phyloP scores from a whole-genome alignment of 2,113 vertebrate genomes.

The Cyanoderma ruficeps region DNA sequence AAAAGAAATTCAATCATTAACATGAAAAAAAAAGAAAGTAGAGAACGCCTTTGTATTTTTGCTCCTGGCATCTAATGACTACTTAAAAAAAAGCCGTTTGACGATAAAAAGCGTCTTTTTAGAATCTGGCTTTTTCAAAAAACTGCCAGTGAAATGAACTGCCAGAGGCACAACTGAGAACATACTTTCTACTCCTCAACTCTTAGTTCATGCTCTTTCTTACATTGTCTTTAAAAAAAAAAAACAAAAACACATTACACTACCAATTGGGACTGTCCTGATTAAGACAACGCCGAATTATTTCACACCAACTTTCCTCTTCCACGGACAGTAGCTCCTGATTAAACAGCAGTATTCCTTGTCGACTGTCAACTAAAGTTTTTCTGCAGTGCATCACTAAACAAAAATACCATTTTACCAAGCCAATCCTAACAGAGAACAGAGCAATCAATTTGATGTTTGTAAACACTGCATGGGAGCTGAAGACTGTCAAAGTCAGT shows the following conservation, averaged over 20 bases:
- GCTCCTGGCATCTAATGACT: neutral
- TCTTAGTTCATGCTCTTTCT: neutral
- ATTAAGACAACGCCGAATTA: neutral
- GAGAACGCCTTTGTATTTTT: neutral
- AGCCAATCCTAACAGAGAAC: neutral
- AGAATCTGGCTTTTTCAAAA: neutral
- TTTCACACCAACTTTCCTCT: neutral
- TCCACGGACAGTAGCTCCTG: neutral
- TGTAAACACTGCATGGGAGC: neutral
- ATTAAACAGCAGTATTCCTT: neutral
- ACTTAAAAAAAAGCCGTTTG: neutral
- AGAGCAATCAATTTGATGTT: neutral
- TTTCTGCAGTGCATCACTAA: neutral
- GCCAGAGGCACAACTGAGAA: neutral
- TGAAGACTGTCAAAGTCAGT: neutral
- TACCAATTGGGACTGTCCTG: neutral
- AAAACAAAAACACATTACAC: neutral
- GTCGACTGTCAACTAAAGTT: neutral
- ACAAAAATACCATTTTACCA: neutral
- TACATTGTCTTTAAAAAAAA: neutral
- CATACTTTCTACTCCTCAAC: neutral
- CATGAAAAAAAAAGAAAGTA: rapidly evolving
- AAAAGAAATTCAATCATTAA: neutral
- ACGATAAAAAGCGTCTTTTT: neutral
- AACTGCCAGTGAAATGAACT: neutral